Conservation (phyloP, 2,888 invertebrate species). For the Eudemis profundana region DNA sequence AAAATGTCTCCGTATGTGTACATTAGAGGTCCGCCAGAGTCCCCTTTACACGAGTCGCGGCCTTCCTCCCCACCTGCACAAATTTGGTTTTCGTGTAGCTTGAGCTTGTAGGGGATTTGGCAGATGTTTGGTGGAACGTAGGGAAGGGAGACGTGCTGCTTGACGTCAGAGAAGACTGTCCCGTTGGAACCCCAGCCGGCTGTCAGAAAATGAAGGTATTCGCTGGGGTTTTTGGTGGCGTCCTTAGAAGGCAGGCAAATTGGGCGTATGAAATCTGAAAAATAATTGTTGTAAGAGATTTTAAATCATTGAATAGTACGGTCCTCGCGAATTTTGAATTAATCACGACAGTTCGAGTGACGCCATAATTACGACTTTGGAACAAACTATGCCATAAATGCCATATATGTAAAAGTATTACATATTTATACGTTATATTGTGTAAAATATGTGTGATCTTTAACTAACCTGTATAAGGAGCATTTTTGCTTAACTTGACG, state of each 20-base stretch:
- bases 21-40: constrained; percentile 86
- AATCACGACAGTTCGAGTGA: no score
- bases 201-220: constrained; percentile 52
- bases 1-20: constrained; percentile 49
- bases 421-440: no score
- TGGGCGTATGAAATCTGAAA: constrained; percentile 62
- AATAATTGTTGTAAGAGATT: not conserved
- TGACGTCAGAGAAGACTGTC: constrained; percentile 57
- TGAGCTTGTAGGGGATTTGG: constrained; percentile 19
- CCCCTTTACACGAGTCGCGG: constrained; percentile 83
- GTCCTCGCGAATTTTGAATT: not conserved
- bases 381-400: no score
- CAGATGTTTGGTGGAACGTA: constrained; percentile 49
- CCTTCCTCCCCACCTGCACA: constrained; percentile 52
- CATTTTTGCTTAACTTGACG: constrained; percentile 62
- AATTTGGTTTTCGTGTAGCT: constrained; percentile 48
- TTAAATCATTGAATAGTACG: not conserved
- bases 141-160: constrained; percentile 53
- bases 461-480: constrained; percentile 62
- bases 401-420: no score
- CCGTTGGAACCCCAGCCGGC: constrained; percentile 79
- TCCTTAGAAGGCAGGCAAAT: constrained; percentile 58
- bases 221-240: constrained; percentile 33
- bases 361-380: no score
- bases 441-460: no score